These are phyloP conservation scores for Charaxes varanes DNA, from an alignment of 1,140 invertebrate species.

Conservation along the genomic window DNA sequence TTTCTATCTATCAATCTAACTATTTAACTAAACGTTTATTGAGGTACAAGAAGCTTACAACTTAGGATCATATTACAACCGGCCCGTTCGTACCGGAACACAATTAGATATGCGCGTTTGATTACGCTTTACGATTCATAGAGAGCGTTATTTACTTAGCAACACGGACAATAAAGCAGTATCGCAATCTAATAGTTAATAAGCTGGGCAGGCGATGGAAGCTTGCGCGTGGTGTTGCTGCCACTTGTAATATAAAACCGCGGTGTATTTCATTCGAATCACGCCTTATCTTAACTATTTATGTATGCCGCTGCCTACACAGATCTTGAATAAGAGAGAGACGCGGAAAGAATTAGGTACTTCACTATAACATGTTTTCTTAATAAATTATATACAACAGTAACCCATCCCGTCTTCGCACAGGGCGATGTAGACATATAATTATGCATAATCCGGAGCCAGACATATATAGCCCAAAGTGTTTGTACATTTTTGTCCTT, in stretches of 20 bases:
- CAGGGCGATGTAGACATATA: too few species aligned
- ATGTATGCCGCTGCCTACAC: constrained; percentile 24
- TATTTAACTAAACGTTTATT: too few species aligned
- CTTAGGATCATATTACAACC: neutral
- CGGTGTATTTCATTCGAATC: constrained; percentile 27
- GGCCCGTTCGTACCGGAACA: neutral
- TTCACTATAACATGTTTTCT: neutral
- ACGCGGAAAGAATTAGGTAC: constrained; percentile 13
- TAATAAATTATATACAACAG: neutral
- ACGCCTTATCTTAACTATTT: constrained; percentile 30
- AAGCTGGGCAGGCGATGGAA: constrained; percentile 25
- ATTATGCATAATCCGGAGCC: too few species aligned
- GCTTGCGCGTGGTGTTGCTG: constrained; percentile 32
- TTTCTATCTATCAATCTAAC: too few species aligned
- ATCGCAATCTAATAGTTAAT: constrained; percentile 31
- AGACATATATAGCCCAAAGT: too few species aligned
- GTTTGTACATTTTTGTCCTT: too few species aligned
- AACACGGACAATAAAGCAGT: constrained; percentile 29
- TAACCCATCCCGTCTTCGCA: too few species aligned
- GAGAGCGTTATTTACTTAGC: constrained; percentile 28
- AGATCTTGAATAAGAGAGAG: constrained; percentile 12
- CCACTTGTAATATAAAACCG: constrained; percentile 35
- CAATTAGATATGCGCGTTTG: constrained; percentile 22
- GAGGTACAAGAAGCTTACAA: too few species aligned
- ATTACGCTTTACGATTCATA: constrained; percentile 23